These are phyloP conservation scores for Parapristionchus giblindavisi DNA, from an alignment of 2,888 invertebrate species.

Conservation along the genomic window DNA sequence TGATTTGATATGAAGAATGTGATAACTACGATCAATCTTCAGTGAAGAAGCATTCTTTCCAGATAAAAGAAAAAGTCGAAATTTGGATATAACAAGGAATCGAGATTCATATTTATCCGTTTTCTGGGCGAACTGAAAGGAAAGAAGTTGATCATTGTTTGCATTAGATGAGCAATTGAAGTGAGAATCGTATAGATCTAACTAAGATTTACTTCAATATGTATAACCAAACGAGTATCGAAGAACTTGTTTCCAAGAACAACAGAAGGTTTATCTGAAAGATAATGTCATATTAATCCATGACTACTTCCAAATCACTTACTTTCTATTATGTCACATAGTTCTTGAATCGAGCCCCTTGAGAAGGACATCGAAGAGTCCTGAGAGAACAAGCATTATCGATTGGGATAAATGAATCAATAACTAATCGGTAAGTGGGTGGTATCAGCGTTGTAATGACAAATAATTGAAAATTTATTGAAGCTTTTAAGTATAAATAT, in stretches of 20 bases:
- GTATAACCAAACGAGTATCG: constrained; percentile 61
- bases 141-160: background rate
- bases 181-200: constrained; percentile 40
- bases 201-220: constrained; percentile 48
- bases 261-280: constrained; percentile 61
- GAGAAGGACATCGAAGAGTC: constrained; percentile 62
- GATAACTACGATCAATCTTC: constrained; percentile 64
- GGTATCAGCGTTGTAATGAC: background rate
- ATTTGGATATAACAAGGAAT: constrained; percentile 65
- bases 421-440: background rate
- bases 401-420: background rate
- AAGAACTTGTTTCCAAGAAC: constrained; percentile 67
- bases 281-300: background rate
- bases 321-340: constrained; percentile 64
- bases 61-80: constrained; percentile 62
- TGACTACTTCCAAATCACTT: constrained; percentile 23
- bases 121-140: constrained; percentile 44
- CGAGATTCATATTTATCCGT: constrained; percentile 62
- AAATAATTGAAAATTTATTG: background rate
- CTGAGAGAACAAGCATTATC: background rate
- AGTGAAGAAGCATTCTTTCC: constrained; percentile 60
- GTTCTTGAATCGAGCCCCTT: constrained; percentile 60
- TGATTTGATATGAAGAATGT: constrained; percentile 59
- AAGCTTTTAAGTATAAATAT: background rate
- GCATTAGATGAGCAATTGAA: background rate